These are phyloP conservation scores for Lasius platythorax DNA, from an alignment of 2,888 invertebrate species.

Conservation along the genomic window DNA sequence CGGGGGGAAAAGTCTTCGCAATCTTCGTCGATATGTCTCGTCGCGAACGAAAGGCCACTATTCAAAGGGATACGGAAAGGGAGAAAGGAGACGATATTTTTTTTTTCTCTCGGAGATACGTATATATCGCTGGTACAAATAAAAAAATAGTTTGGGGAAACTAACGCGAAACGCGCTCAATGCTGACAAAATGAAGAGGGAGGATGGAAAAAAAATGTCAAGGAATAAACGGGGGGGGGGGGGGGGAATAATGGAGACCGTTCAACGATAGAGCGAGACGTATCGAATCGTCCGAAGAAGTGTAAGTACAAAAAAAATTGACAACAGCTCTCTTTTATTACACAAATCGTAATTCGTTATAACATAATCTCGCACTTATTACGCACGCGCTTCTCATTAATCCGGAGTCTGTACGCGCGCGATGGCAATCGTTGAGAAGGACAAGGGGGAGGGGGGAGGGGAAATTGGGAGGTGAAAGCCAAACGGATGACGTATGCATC, in stretches of 20 bases:
- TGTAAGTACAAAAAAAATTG: conserved; percentile 83
- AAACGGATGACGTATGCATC: background rate
- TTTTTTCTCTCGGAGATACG: background rate
- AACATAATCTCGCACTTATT: conserved; percentile 73
- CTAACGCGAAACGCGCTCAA: background rate
- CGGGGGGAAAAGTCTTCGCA: conserved; percentile 77
- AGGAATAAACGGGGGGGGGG: conserved; percentile 13
- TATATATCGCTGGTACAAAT: background rate
- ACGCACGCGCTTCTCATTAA: conserved; percentile 71
- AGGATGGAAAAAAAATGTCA: background rate
- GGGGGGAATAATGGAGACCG: conserved; percentile 31
- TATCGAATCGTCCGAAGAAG: conserved; percentile 76
- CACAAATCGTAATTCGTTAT: conserved; percentile 74
- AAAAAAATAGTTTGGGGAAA: background rate
- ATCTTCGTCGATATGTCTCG: conserved; percentile 67
- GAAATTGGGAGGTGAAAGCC: conserved; percentile 5
- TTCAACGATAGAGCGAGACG: conserved; percentile 59
- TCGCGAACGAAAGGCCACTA: conserved; percentile 62
- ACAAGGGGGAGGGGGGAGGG: background rate
- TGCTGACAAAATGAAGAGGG: background rate
- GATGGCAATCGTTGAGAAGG: background rate
- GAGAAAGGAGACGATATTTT: background rate
- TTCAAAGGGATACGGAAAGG: conserved; percentile 41
- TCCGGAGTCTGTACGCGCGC: conserved; percentile 49
- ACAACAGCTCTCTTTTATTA: conserved; percentile 79